Conservation (phyloP, 2,113 vertebrate species). For the Narcine bancroftii region DNA sequence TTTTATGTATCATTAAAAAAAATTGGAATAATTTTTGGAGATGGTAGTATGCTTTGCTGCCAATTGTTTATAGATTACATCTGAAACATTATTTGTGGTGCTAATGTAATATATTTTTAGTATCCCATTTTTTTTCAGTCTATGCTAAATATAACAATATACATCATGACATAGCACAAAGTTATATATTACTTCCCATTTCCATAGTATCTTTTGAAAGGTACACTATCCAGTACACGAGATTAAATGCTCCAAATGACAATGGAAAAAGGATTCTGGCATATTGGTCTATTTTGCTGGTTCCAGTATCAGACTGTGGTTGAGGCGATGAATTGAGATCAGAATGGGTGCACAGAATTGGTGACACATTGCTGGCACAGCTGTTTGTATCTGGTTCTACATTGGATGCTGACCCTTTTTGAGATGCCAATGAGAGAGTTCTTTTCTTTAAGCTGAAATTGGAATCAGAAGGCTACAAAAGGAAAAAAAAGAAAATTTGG, state of each 20-base stretch:
- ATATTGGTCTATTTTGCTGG: constrained; percentile 93
- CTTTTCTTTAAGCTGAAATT: constrained; percentile 79
- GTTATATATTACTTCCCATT: constrained; percentile 54
- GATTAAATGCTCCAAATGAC: constrained; percentile 88
- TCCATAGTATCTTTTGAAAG: constrained; percentile 96
- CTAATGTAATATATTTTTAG: not conserved
- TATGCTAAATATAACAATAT: constrained; percentile 6
- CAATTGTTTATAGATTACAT: not conserved
- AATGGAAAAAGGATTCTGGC: constrained; percentile 90
- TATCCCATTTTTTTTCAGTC: constrained; percentile 21
- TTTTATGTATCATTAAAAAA: not conserved
- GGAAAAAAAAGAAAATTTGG: not conserved
- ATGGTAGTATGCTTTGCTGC: not conserved
- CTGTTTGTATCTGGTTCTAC: constrained; percentile 39
- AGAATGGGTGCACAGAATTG: constrained; percentile 53
- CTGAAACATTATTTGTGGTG: not conserved
- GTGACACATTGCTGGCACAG: constrained; percentile 52
- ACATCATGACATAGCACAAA: not conserved
- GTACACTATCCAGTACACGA: constrained; percentile 94
- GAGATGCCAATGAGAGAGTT: constrained; percentile 61
- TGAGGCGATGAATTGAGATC: constrained; percentile 50
- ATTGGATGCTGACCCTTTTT: constrained; percentile 47
- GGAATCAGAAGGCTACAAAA: constrained; percentile 61
- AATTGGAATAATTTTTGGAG: not conserved
- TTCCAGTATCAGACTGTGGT: constrained; percentile 59